Evolutionary conservation across 2,797 vertebrate species (phyloP), one percentile per base, ranked within the genome.

Genomic region (Chiroxiphia lanceolata): DNA sequence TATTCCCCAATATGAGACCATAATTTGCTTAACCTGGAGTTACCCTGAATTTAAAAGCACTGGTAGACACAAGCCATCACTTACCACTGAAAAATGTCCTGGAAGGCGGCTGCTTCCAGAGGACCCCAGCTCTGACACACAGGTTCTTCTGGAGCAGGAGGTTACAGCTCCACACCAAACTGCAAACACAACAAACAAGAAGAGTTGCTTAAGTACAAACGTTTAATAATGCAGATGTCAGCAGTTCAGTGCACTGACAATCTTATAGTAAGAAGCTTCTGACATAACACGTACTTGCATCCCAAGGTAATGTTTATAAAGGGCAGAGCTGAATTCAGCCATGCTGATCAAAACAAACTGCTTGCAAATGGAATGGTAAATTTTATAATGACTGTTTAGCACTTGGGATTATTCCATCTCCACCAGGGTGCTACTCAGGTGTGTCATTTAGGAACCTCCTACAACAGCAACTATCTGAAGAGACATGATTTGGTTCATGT

Each of bases 81-180:
- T 97, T 96, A 98, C 98, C 97, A 85, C 76, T 96, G 31, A 94
- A 95, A 78, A 97, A 96, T 6, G 93, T 80, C 79, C 95, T 90
- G 36, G 93, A 57, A 74, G 95, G 94, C 11, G 95, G 80, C 65
- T 95, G 97, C 85, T 94, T 87, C 56, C 91, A 85, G 54, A 96
- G 72, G 23, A 77, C 64, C 27, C 93, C 93, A 51, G 89, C 90
- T 95, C 65, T 90, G 42, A 71, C 6, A 42, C 60, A 23, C 22
- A 70, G 53, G 19, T 74, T 96, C 47, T 88, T 72, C 3, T 7
- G 48, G 38, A 78, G 34, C 64, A 63, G 54, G 69, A 94, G 36
- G 69, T 85, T 94, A 72, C 45, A 97, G 95, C 44, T 38, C 60
- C 94, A 85, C 74, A 97, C 80, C 95, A 97, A 84, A 89, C 89